phyloP scores from a whole-genome alignment of 2,113 vertebrate species.

The Dasyornis broadbenti region DNA sequence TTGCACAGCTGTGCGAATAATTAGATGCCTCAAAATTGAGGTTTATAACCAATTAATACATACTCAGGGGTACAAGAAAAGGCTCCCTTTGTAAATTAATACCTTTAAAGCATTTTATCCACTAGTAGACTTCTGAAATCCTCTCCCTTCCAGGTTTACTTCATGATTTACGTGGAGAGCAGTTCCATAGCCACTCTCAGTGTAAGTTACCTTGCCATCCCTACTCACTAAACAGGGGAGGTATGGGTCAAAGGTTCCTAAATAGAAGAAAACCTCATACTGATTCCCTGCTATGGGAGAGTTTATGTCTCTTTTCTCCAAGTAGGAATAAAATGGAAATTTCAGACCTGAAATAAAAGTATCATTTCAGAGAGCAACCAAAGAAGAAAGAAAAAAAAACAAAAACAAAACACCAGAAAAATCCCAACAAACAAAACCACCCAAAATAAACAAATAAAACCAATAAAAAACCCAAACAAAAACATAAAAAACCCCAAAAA shows the following conservation, averaged over 20 bases:
- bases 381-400: background rate
- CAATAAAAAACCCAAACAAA: background rate
- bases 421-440: background rate
- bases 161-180: background rate
- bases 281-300: background rate
- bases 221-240: background rate
- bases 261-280: background rate
- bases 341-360: slow-evolving; percentile 12
- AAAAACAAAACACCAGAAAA: background rate
- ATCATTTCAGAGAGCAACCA: background rate
- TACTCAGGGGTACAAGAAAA: background rate
- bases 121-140: background rate
- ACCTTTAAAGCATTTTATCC: slow-evolving; percentile 13
- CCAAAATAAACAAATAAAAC: background rate
- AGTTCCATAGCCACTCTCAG: background rate
- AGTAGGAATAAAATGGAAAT: background rate
- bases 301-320: background rate
- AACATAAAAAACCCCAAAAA: too few relatives aligned
- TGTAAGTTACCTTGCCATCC: background rate
- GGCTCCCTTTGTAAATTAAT: background rate
- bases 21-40: background rate
- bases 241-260: background rate
- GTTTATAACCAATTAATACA: slow-evolving; percentile 33
- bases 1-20: background rate
- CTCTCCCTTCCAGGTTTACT: background rate